Conservation (phyloP, 2,888 invertebrate species). For the Thumatha senex region DNA sequence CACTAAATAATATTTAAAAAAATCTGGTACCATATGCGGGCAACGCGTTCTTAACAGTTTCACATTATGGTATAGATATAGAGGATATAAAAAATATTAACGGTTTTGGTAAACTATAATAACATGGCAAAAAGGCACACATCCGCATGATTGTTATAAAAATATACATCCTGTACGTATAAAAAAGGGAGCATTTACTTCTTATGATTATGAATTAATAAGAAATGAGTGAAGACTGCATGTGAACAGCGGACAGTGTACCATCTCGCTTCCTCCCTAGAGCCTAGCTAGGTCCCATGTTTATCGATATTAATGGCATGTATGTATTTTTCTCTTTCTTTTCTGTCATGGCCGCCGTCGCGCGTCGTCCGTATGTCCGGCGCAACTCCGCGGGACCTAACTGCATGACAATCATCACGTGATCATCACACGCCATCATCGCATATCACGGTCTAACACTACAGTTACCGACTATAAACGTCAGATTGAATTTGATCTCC, state of each 20-base stretch:
- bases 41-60: too few relatives aligned
- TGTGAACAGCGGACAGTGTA: constrained; percentile 30
- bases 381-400: constrained; percentile 53
- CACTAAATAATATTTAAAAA: background rate
- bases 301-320: constrained; percentile 74
- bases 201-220: background rate
- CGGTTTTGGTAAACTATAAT: too few relatives aligned
- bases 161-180: background rate
- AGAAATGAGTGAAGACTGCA: constrained; percentile 79
- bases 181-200: too few relatives aligned
- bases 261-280: constrained; percentile 17
- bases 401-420: constrained; percentile 61
- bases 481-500: constrained; percentile 90
- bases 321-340: constrained; percentile 70
- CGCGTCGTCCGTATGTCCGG: constrained; percentile 39
- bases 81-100: too few relatives aligned
- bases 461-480: constrained; percentile 89
- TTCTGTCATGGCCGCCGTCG: constrained; percentile 60
- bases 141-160: background rate
- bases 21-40: background rate
- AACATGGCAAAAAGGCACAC: too few relatives aligned
- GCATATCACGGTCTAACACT: constrained; percentile 60
- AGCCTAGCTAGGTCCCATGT: constrained; percentile 26
- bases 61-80: too few relatives aligned
- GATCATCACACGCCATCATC: constrained; percentile 41